Percentiles rank a stretch among this genome's conserved stretches.
phyloP scores from a whole-genome alignment of 2,797 vertebrate species.

The Babyrousa celebensis region DNA sequence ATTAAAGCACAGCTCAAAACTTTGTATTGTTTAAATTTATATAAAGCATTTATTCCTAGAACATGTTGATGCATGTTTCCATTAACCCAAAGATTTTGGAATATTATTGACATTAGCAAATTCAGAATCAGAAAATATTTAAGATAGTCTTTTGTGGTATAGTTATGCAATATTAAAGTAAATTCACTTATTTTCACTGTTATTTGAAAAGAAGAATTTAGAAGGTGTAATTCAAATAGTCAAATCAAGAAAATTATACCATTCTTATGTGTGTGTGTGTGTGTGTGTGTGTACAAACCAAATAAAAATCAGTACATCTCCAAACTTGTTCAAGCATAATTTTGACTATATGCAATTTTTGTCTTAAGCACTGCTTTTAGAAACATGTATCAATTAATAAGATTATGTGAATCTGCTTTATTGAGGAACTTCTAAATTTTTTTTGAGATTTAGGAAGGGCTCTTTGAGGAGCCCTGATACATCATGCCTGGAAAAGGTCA shows the following conservation, averaged over 20 bases:
- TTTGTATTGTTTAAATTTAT: background rate
- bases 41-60: background rate
- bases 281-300: background rate
- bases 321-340: background rate
- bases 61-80: background rate
- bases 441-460: background rate
- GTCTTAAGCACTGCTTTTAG: background rate
- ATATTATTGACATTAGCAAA: constrained; percentile 39
- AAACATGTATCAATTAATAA: constrained; percentile 27
- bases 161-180: background rate
- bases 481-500: constrained; percentile 25
- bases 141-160: background rate
- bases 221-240: background rate
- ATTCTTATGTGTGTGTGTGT: background rate
- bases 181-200: constrained; percentile 21
- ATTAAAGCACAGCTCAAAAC: background rate
- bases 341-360: background rate
- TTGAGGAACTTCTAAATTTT: background rate
- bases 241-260: background rate
- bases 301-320: background rate
- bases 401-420: background rate
- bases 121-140: background rate
- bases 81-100: background rate
- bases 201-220: background rate
- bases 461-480: background rate